These are phyloP conservation scores for Halcyon malimbica DNA, from an alignment of 2,113 vertebrate genomes.

Conservation along the genomic window DNA sequence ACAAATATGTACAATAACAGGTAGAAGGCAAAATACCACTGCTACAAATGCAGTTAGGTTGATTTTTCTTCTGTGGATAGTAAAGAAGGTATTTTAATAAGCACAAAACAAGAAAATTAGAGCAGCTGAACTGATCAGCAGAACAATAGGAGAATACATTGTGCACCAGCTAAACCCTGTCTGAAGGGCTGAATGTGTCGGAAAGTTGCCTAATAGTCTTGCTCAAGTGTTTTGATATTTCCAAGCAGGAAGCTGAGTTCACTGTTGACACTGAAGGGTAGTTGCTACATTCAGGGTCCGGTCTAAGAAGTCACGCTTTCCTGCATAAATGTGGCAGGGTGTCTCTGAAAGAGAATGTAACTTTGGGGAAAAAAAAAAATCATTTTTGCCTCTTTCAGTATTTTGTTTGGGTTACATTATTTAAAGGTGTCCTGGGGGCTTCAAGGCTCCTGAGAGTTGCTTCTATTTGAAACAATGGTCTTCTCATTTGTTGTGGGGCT, in stretches of 20 bases:
- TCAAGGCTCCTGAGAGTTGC: background rate
- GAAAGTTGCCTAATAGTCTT: background rate
- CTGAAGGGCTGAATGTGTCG: background rate
- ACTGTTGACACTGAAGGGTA: background rate
- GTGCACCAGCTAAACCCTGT: background rate
- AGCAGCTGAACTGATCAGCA: background rate
- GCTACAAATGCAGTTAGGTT: background rate
- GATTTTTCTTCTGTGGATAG: background rate
- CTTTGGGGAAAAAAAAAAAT: background rate
- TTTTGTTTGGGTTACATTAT: background rate
- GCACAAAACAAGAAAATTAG: conserved; percentile 2
- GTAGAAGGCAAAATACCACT: conserved; percentile 14
- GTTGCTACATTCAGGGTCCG: background rate
- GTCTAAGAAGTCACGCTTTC: background rate
- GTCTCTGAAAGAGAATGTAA: background rate
- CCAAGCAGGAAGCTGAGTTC: background rate
- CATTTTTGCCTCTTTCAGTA: background rate
- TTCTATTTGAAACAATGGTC: background rate
- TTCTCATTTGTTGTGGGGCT: background rate
- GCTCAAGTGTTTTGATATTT: background rate
- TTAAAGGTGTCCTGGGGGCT: background rate
- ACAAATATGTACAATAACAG: conserved; percentile 18
- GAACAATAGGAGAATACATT: background rate
- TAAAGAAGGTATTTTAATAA: background rate
- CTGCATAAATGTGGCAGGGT: background rate